Conservation (phyloP, 2,888 invertebrate species). For the Lasioglossum malachurum region DNA sequence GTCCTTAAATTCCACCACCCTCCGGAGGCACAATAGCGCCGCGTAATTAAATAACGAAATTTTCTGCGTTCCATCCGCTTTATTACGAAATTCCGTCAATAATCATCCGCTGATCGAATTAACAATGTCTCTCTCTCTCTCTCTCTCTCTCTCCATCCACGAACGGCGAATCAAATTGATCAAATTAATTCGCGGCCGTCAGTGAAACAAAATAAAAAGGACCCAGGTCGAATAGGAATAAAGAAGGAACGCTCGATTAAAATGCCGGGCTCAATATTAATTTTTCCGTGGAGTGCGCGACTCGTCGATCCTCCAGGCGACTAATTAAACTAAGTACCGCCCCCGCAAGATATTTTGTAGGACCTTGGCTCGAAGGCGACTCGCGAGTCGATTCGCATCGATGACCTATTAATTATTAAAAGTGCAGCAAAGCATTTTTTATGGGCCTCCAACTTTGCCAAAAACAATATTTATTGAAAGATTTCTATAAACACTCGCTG, state of each 20-base stretch:
- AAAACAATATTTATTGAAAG: not conserved
- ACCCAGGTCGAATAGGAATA: not conserved
- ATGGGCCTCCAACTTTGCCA: not conserved
- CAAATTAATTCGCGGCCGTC: conserved; percentile 17
- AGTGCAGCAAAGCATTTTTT: not conserved
- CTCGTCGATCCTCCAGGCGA: conserved; percentile 10
- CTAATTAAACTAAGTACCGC: conserved; percentile 39
- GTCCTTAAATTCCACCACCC: conserved; percentile 53
- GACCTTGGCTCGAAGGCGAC: not conserved
- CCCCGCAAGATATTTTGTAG: not conserved
- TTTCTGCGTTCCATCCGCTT: conserved; percentile 59
- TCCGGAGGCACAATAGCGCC: conserved; percentile 38
- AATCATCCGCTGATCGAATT: conserved; percentile 58
- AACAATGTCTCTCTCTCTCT: conserved; percentile 5
- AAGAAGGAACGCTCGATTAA: conserved; percentile 13
- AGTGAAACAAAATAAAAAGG: not conserved
- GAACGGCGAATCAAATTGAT: conserved; percentile 1
- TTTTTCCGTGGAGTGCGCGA: conserved; percentile 13
- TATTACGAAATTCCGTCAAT: conserved; percentile 68
- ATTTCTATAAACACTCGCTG: not conserved
- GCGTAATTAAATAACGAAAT: conserved; percentile 68
- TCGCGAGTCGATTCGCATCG: not conserved
- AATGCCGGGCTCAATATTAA: conserved; percentile 16
- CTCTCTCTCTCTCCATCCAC: not conserved
- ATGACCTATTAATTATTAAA: not conserved